Evolutionary conservation across 1,140 invertebrate genomes (phyloP), one percentile per base, ranked within the genome.

Genomic region (Nasonia giraulti): DNA sequence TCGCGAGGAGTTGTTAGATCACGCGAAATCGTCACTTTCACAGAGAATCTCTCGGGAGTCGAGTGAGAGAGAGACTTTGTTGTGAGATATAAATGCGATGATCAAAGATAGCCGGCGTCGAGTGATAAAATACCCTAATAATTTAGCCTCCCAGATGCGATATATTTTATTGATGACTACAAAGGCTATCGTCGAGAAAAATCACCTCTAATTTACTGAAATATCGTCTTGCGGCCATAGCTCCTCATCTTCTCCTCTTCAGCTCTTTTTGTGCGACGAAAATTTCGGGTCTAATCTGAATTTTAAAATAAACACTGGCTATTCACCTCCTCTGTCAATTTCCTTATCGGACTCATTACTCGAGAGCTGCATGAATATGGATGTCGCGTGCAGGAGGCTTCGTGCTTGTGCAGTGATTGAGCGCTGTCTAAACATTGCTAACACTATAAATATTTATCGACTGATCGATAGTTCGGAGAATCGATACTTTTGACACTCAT

Each of bases 61-160:
- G 66, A 47, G 69, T 4, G 55, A 2, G 31, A 50, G 27, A 33
- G 80, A 47, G 40, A 71, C 11, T 80, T 47, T 50, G 33, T 80
- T 10, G 31, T 81, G 27, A 44, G n/a, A 76, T 71, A 7, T 31
- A 44, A 50, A 73, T 40, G 47, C 44, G 14, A 74, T 80, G 83
- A 84, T 84, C 77, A 84, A 84, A 84, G 83, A 74, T 80, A 40
- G 37, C 74, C 50, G 77, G 47, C 77, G 69, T 23, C 69, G 23
- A 74, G 68, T 84, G 44, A 84, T 84, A 74, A 84, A 84, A 74
- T 74, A 69, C 62, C 69, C 27, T 44, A 83, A 77, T 71, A 78
- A 83, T 2, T 78, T 78, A 40, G 7, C 11, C 47, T n/a, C 3
- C 23, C n/a, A 40, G 37, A 40, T 33, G 17, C 44, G 6, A 76